These are phyloP conservation scores for Rallus limicola DNA, from an alignment of 2,113 vertebrate species.

Conservation along the genomic window DNA sequence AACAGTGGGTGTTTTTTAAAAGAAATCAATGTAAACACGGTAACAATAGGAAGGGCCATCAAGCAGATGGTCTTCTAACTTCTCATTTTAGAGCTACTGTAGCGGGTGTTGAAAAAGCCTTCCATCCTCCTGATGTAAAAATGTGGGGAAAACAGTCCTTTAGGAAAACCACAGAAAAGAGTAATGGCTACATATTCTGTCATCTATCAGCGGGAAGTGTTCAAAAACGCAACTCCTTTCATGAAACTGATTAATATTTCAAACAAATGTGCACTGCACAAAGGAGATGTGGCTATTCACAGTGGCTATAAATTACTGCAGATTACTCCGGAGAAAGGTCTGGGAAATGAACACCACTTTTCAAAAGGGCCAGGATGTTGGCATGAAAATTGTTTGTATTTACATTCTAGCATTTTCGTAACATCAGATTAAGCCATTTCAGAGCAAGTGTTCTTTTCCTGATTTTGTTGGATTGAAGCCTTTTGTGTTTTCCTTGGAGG, in stretches of 20 bases:
- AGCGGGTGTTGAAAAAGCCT: conserved; percentile 65
- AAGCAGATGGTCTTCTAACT: conserved; percentile 13
- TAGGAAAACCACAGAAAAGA: conserved; percentile 64
- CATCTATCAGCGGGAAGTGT: not conserved
- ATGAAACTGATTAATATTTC: conserved; percentile 42
- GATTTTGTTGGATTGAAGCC: not conserved
- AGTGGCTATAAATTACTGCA: conserved; percentile 14
- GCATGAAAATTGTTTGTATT: conserved; percentile 43
- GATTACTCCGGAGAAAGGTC: not conserved
- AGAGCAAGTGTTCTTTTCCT: not conserved
- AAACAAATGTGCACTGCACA: conserved; percentile 16
- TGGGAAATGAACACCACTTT: conserved; percentile 8
- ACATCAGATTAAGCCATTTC: conserved; percentile 5
- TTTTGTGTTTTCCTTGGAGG: conserved; percentile 5
- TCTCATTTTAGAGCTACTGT: conserved; percentile 45
- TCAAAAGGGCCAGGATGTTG: not conserved
- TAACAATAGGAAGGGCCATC: not conserved
- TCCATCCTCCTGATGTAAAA: conserved; percentile 40
- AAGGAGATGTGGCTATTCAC: conserved; percentile 34
- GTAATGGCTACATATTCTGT: conserved; percentile 15
- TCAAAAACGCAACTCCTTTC: conserved; percentile 22
- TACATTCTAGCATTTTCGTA: conserved; percentile 53
- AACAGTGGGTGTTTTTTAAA: not conserved
- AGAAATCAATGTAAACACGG: not conserved
- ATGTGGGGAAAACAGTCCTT: conserved; percentile 4